Evolutionary conservation across 2,797 vertebrate species (phyloP).

Genomic region (Crocidura indochinensis): DNA sequence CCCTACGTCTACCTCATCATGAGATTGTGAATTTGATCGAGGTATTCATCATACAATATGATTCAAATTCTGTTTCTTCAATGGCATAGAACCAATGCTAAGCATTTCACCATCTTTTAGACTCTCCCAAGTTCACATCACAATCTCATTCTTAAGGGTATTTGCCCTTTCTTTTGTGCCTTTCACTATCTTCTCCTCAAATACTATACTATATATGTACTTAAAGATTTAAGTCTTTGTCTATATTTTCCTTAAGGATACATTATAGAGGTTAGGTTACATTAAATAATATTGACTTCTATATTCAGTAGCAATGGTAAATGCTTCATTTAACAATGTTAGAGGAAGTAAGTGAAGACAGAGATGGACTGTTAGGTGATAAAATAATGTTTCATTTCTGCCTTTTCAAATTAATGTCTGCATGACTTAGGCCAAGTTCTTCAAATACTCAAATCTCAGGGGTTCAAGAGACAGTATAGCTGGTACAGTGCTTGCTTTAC

Average conservation of each 20-base stretch:
- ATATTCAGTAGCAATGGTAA: not conserved
- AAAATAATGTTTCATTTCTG: not conserved
- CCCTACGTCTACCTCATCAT: rapidly evolving
- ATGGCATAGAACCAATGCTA: not conserved
- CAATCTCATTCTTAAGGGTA: not conserved
- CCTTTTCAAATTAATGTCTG: not conserved
- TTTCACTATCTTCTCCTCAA: not conserved
- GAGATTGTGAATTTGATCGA: not conserved
- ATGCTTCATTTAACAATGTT: not conserved
- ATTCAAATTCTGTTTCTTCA: not conserved
- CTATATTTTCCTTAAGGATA: not conserved
- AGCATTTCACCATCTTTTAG: not conserved
- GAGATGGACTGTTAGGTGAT: not conserved
- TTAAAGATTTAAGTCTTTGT: not conserved
- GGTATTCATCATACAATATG: not conserved
- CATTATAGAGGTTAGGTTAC: not conserved
- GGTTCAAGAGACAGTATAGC: too few species aligned
- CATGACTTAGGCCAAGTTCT: not conserved
- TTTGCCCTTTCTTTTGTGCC: not conserved
- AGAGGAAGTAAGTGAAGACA: not conserved
- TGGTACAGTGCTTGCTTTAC: too few species aligned
- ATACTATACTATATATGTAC: not conserved
- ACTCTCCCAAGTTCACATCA: not conserved
- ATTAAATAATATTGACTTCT: not conserved
- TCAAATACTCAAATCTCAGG: not conserved